Conservation (phyloP, 2,113 vertebrate species). For the Chaetodon trifascialis region DNA sequence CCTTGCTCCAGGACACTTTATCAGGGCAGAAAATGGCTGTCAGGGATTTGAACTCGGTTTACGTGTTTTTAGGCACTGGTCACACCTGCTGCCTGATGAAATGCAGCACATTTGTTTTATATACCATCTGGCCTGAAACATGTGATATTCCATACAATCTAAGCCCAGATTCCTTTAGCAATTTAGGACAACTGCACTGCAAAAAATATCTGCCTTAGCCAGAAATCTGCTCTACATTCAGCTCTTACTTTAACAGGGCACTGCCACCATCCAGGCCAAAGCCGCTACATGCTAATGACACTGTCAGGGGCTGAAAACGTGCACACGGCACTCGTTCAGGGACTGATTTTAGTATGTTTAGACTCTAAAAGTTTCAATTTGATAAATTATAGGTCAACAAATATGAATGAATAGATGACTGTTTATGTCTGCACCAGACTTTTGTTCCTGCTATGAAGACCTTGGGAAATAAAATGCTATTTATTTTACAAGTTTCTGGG, state of each 20-base stretch:
- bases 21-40: not conserved
- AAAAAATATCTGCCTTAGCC: constrained; percentile 10
- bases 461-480: not conserved
- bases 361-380: not conserved
- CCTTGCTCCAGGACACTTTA: not conserved
- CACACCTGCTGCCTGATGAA: not conserved
- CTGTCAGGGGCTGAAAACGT: not conserved
- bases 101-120: not conserved
- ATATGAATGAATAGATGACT: not conserved
- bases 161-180: constrained; percentile 8
- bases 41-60: not conserved
- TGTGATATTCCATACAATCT: not conserved
- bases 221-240: constrained; percentile 2
- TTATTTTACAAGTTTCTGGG: not conserved
- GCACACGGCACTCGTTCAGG: not conserved
- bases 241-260: not conserved
- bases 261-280: not conserved
- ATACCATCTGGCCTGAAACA: no score
- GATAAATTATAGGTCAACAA: not conserved
- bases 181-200: not conserved
- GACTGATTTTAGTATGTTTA: no score
- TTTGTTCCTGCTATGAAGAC: not conserved
- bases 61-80: not conserved
- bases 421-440: not conserved
- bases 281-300: no score